Evolutionary conservation across 2,113 vertebrate species (phyloP).

Genomic region (Balaeniceps rex): DNA sequence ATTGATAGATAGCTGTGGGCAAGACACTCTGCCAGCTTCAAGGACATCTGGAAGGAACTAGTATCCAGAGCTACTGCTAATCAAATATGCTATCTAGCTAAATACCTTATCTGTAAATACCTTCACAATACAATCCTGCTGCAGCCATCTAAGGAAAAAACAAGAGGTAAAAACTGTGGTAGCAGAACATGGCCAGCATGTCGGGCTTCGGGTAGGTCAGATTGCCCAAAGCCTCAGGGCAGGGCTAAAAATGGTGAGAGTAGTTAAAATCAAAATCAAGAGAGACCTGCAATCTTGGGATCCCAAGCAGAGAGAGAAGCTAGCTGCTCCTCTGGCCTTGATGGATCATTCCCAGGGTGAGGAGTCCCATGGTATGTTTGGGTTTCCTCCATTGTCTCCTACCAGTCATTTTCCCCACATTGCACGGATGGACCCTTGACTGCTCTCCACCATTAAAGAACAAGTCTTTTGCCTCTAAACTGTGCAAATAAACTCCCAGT

Average conservation of each 20-base stretch:
- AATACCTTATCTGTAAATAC: background rate
- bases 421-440: background rate
- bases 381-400: background rate
- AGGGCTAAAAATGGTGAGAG: background rate
- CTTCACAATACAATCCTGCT: background rate
- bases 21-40: background rate
- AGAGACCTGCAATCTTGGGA: background rate
- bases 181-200: background rate
- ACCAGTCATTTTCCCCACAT: background rate
- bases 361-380: background rate
- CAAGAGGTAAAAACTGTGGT: background rate
- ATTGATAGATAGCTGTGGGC: background rate
- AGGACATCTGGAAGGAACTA: background rate
- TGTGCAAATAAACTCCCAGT: background rate
- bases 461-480: background rate
- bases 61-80: background rate
- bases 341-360: background rate
- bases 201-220: background rate
- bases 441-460: background rate
- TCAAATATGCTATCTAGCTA: background rate
- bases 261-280: background rate
- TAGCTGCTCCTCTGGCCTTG: background rate
- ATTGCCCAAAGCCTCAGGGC: background rate
- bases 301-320: background rate
- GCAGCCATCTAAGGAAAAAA: background rate